These are phyloP conservation scores for Argyra leucocephala DNA, from an alignment of 2,888 invertebrate species.

Conservation along the genomic window DNA sequence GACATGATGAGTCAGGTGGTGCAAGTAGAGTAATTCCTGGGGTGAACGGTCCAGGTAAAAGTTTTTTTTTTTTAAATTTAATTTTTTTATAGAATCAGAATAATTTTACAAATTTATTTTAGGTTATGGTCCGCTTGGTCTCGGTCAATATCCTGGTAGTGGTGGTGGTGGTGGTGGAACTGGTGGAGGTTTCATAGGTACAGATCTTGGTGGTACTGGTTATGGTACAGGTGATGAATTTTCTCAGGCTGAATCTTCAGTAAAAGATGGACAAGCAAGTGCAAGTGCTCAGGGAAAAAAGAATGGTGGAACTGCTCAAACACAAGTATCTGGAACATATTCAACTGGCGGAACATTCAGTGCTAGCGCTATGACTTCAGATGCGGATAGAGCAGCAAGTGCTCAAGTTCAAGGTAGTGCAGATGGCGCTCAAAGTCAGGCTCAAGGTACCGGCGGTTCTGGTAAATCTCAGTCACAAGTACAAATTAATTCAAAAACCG, in stretches of 20 bases:
- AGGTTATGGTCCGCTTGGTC: slow-evolving; percentile 24
- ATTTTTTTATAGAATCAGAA: neutral
- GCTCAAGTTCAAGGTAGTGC: slow-evolving; percentile 55
- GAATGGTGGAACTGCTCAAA: slow-evolving; percentile 66
- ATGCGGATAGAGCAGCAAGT: slow-evolving; percentile 62
- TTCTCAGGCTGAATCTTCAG: slow-evolving; percentile 55
- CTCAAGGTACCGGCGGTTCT: slow-evolving; percentile 63
- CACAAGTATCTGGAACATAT: slow-evolving; percentile 73
- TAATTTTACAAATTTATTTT: too few relatives aligned
- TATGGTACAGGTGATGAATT: slow-evolving; percentile 47
- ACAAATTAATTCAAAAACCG: slow-evolving; percentile 63
- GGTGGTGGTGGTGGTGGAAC: slow-evolving; percentile 15
- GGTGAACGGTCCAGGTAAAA: slow-evolving; percentile 18
- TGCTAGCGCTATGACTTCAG: slow-evolving; percentile 71
- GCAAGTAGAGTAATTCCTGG: too few relatives aligned
- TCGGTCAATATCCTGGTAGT: slow-evolving; percentile 18
- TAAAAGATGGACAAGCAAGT: slow-evolving; percentile 59
- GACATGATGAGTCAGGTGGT: neutral
- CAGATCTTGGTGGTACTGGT: slow-evolving; percentile 18
- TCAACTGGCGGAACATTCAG: slow-evolving; percentile 69
- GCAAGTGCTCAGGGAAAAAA: slow-evolving; percentile 70
- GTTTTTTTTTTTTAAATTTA: neutral
- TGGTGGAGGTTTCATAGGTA: slow-evolving; percentile 21
- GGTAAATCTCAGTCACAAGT: slow-evolving; percentile 72
- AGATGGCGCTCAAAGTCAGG: slow-evolving; percentile 64